Evolutionary conservation across 2,113 vertebrate species (phyloP), one percentile per base, ranked within the genome.

Genomic region (Aegithalos caudatus): DNA sequence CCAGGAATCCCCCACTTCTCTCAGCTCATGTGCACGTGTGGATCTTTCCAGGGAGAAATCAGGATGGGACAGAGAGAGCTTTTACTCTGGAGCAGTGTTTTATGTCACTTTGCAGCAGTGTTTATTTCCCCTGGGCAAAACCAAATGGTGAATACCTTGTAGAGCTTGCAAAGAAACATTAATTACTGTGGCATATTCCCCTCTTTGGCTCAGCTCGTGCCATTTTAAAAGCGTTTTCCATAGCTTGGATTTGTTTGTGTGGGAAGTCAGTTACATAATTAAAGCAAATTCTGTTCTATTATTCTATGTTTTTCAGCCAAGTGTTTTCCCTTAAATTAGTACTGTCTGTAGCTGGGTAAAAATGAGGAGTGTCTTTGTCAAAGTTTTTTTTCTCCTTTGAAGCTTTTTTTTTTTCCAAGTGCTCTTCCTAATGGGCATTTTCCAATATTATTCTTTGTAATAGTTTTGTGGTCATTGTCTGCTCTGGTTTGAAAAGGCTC

Each of bases 1-100:
- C 19, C 0, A 3, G 56, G 15, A 57, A 23, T 73, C 66, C 8
- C 31, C 20, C 12, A 0, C 33, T 79, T 67, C 40, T 31, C 73
- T 56, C 31, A 19, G 17, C 38, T 62, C n/a, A 1, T 0, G 1
- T 31, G 29, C 17, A 3, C 6, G 0, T 3, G 5, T 6, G 12
- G 48, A 2, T 54, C 54, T 88, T 40, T 54, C 22, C 44, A 57
- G 27, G 38, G 58, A 93, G 64, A 37, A 70, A 15, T 35, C n/a
- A 72, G 44, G 31, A 47, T 0, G 42, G 19, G 14, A 7, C 38
- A 84, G 44, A 62, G 37, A 6, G 24, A 69, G 67, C 7, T 94
- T 88, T 86, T 44, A 13, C 33, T 81, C 38, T 60, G 51, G 9
- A 81, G 38, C 47, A 37, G 44, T 74, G 40, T 89, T 88, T 93